Conservation (phyloP, 2,888 invertebrate genomes). For the Lithophane semibrunnea region DNA sequence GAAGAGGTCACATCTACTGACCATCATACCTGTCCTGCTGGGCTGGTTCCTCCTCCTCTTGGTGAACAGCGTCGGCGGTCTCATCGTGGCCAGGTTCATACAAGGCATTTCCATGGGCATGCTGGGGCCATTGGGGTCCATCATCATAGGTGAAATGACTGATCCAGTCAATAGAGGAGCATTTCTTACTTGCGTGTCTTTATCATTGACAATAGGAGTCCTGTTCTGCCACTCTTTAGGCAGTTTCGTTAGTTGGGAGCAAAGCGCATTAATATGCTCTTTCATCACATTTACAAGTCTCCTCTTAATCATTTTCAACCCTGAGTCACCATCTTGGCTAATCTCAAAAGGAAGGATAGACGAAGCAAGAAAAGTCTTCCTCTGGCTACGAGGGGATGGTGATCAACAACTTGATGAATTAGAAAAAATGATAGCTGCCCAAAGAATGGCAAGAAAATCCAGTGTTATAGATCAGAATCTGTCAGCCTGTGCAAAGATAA, state of each 20-base stretch:
- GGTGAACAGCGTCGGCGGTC: conserved; percentile 82
- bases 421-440: conserved; percentile 85
- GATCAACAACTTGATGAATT: conserved; percentile 84
- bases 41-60: conserved; percentile 91
- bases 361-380: conserved; percentile 90
- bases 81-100: conserved; percentile 89
- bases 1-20: conserved; percentile 88
- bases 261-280: conserved; percentile 89
- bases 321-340: conserved; percentile 93
- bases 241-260: conserved; percentile 90
- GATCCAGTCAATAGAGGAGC: conserved; percentile 91
- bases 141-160: conserved; percentile 91
- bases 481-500: conserved; percentile 69
- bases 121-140: conserved; percentile 88
- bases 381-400: conserved; percentile 89
- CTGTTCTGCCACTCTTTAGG: conserved; percentile 92
- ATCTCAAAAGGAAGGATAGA: conserved; percentile 89
- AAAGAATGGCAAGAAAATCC: conserved; percentile 80
- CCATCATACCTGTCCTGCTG: conserved; percentile 87
- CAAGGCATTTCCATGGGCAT: conserved; percentile 90
- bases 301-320: conserved; percentile 89
- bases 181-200: conserved; percentile 91
- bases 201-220: conserved; percentile 91
- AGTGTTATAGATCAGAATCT: conserved; percentile 75
- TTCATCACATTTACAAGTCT: conserved; percentile 88